Percentiles rank a stretch among this genome's conserved stretches.
These are phyloP conservation scores for Thyatira batis DNA, from an alignment of 2,888 invertebrate genomes.

Conservation along the genomic window DNA sequence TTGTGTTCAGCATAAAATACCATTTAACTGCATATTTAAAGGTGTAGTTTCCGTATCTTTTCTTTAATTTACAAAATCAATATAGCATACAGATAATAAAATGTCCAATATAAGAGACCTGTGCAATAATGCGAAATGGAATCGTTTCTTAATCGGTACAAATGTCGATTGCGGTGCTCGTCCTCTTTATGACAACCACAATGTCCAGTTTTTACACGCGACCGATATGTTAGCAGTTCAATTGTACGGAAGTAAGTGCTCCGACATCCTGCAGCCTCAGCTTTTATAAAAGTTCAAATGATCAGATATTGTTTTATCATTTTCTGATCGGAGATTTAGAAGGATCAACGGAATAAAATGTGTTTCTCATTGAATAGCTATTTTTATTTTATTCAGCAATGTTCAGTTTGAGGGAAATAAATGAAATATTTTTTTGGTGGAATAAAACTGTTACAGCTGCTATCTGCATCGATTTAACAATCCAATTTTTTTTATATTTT, in stretches of 20 bases:
- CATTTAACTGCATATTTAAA: too few species aligned
- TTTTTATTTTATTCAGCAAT: neutral
- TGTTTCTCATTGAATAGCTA: neutral
- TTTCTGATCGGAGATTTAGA: neutral
- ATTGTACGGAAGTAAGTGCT: slow-evolving; percentile 69
- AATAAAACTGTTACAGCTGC: too few species aligned
- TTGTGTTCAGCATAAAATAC: too few species aligned
- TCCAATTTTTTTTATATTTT: too few species aligned
- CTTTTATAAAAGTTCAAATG: slow-evolving; percentile 19
- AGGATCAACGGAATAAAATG: neutral
- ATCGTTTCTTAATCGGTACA: slow-evolving; percentile 14
- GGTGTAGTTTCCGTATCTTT: neutral
- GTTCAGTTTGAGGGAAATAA: too few species aligned
- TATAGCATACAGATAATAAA: slow-evolving; percentile 9
- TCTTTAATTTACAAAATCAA: slow-evolving; percentile 3
- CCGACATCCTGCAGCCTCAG: slow-evolving; percentile 43
- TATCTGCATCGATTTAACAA: too few species aligned
- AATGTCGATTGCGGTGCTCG: slow-evolving; percentile 28
- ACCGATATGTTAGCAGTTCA: slow-evolving; percentile 62
- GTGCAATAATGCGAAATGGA: slow-evolving; percentile 30
- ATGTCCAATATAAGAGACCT: slow-evolving; percentile 12
- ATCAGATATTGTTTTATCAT: neutral
- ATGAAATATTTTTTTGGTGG: too few species aligned
- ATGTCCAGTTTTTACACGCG: slow-evolving; percentile 57
- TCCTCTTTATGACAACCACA: slow-evolving; percentile 42